Evolutionary conservation across 2,888 invertebrate genomes (phyloP).

Genomic region (Balanococcus diminutus): DNA sequence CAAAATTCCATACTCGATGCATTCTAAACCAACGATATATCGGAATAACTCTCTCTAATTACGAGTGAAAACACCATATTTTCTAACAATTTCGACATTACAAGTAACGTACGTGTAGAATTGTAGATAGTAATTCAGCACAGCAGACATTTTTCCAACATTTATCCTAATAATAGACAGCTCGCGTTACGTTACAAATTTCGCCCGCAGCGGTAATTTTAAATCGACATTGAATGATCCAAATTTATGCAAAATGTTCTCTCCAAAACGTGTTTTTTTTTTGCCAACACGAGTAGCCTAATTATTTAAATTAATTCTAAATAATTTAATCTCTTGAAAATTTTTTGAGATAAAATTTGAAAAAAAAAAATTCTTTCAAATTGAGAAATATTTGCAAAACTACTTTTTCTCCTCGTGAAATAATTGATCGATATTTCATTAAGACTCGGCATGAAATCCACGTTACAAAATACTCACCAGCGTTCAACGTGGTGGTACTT

Average conservation of each 20-base stretch:
- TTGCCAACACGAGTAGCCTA: too few relatives aligned
- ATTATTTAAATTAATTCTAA: too few relatives aligned
- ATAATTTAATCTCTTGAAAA: too few relatives aligned
- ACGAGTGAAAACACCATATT: background rate
- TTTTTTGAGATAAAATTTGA: too few relatives aligned
- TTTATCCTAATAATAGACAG: background rate
- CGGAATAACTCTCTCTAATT: background rate
- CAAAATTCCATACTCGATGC: background rate
- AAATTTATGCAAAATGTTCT: too few relatives aligned
- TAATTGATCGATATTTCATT: background rate
- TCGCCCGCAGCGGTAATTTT: background rate
- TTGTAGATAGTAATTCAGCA: background rate
- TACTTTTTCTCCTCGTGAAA: too few relatives aligned
- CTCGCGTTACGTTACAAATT: background rate
- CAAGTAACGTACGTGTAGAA: background rate
- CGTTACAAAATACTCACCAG: background rate
- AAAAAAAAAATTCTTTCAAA: too few relatives aligned
- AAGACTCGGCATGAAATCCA: background rate
- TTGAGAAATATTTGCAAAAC: too few relatives aligned
- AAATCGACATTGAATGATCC: background rate
- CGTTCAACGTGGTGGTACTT: slow-evolving; percentile 5
- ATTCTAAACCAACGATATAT: background rate
- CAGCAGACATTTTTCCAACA: background rate
- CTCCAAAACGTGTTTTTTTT: too few relatives aligned
- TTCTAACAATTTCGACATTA: too few relatives aligned